Conservation (phyloP, 2,113 vertebrate species). For the Tinamus guttatus region DNA sequence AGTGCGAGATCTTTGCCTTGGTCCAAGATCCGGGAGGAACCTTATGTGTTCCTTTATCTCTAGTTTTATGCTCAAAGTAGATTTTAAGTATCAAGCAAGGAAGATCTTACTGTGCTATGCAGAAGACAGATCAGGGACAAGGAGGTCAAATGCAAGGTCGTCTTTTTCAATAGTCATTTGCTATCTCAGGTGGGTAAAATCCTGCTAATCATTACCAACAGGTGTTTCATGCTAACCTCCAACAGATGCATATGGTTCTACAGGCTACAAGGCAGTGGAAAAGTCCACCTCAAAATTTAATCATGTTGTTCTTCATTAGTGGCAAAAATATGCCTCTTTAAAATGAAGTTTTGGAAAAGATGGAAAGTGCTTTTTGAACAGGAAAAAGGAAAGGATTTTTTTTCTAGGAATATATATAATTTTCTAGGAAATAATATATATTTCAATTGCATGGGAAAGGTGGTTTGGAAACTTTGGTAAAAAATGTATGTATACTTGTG, state of each 20-base stretch:
- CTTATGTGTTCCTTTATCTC: background rate
- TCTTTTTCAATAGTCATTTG: background rate
- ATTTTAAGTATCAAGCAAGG: background rate
- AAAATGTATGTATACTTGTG: slow-evolving; percentile 39
- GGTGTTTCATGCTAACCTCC: background rate
- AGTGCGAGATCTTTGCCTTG: background rate
- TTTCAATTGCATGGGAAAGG: slow-evolving; percentile 22
- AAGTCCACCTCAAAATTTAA: background rate
- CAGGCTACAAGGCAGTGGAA: background rate
- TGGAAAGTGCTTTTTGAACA: background rate
- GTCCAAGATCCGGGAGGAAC: background rate
- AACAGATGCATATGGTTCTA: background rate
- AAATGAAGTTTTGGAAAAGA: background rate
- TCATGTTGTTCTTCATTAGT: accelerated
- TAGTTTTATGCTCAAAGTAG: accelerated
- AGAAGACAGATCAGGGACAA: accelerated
- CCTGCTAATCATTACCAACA: background rate
- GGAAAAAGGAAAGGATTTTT: background rate
- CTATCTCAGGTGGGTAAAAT: background rate
- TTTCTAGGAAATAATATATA: no score
- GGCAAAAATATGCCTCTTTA: background rate
- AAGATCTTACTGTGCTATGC: background rate
- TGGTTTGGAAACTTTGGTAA: slow-evolving; percentile 46
- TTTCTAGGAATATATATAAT: background rate
- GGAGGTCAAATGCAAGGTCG: accelerated